phyloP scores from a whole-genome alignment of 2,888 invertebrate species.

The Trachelus tabidus region DNA sequence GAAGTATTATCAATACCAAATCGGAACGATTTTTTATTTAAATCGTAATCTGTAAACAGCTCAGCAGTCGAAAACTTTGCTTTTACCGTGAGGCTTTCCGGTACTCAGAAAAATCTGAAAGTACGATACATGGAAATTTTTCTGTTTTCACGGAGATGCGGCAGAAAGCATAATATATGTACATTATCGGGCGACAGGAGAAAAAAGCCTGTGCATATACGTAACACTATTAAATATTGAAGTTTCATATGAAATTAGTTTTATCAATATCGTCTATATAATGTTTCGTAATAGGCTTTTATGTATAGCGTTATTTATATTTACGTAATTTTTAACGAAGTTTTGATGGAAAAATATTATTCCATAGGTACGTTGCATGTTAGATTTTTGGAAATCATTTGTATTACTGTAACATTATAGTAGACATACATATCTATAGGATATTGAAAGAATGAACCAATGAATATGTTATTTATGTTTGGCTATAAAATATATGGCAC shows the following conservation, averaged over 20 bases:
- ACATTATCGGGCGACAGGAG: not conserved
- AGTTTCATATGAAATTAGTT: not conserved
- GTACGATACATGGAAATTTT: not conserved
- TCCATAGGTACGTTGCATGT: not conserved
- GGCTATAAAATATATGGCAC: too few relatives aligned
- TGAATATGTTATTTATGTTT: too few relatives aligned
- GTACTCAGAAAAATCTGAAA: not conserved
- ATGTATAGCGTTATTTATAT: not conserved
- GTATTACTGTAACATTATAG: too few relatives aligned
- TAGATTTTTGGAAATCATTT: not conserved
- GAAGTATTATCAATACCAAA: not conserved
- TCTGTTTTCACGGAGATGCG: not conserved
- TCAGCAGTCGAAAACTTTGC: not conserved
- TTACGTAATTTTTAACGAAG: not conserved
- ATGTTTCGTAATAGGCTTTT: too few relatives aligned
- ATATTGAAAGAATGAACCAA: too few relatives aligned
- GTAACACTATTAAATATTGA: not conserved
- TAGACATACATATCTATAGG: too few relatives aligned
- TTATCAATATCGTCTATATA: not conserved
- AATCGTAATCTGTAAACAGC: conserved; percentile 3
- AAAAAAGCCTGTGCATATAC: not conserved
- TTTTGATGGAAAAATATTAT: not conserved
- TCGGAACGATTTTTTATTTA: conserved; percentile 1
- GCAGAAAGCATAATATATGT: not conserved
- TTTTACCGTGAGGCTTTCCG: not conserved